Evolutionary conservation across 2,797 vertebrate genomes (phyloP).

Genomic region (Sparidentex hasta): DNA sequence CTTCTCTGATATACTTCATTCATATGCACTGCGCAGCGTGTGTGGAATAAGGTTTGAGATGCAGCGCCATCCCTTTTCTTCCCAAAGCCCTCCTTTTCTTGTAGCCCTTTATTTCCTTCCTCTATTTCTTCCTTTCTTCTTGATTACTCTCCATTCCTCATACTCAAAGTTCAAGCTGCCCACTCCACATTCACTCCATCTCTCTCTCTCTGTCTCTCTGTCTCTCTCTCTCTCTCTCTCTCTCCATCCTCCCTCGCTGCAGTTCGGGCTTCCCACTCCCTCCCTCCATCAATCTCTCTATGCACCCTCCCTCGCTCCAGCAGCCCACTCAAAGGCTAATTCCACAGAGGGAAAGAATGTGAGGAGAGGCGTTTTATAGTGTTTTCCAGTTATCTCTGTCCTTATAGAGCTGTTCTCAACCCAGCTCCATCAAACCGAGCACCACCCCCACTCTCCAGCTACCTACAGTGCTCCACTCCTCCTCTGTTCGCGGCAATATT

Average conservation of each 20-base stretch:
- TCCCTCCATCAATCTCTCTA: conserved; percentile 72
- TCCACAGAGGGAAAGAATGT: conserved; percentile 76
- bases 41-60: conserved; percentile 35
- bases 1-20: conserved; percentile 61
- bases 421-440: conserved; percentile 73
- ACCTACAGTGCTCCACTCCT: conserved; percentile 67
- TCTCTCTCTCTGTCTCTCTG: conserved; percentile 20
- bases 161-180: conserved; percentile 67
- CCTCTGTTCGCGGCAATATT: conserved; percentile 53
- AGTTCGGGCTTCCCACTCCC: conserved; percentile 74
- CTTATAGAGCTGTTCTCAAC: conserved; percentile 77
- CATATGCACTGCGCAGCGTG: conserved; percentile 49
- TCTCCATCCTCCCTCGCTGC: conserved; percentile 61
- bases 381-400: conserved; percentile 80
- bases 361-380: conserved; percentile 80
- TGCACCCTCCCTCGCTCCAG: conserved; percentile 63
- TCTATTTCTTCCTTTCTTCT: conserved; percentile 51
- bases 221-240: conserved; percentile 49
- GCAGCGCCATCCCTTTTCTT: conserved; percentile 39
- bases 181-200: conserved; percentile 68
- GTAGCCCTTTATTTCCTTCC: conserved; percentile 54
- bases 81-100: conserved; percentile 26
- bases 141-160: conserved; percentile 54
- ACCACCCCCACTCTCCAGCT: conserved; percentile 73
- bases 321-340: conserved; percentile 81